A percentile compares a stretch with the other conserved stretches of the same genome.
phyloP scores from a whole-genome alignment of 2,113 vertebrate species.

The Vulpes lagopus region DNA sequence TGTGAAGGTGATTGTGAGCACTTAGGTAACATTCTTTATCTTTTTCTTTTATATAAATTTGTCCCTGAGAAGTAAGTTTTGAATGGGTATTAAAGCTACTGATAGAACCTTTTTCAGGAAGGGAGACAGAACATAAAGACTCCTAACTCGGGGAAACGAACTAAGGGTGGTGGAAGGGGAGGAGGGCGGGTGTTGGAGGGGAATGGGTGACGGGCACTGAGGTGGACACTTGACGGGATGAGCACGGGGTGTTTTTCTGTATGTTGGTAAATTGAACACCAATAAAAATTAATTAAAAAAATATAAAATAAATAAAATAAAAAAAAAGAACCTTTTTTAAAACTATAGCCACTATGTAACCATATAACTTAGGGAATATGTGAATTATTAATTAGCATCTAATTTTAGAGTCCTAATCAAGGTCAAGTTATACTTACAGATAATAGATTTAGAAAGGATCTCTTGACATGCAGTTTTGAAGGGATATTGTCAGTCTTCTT shows the following conservation, averaged over 20 bases:
- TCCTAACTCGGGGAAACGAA: too few relatives aligned
- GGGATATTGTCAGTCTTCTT: not conserved
- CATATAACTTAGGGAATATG: not conserved
- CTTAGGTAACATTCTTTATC: not conserved
- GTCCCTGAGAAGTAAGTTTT: conserved; percentile 46
- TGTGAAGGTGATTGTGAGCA: conserved; percentile 1
- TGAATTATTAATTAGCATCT: not conserved
- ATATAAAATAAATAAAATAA: too few relatives aligned
- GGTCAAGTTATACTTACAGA: not conserved
- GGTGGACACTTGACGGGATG: too few relatives aligned
- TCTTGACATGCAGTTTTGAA: not conserved
- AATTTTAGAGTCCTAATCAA: not conserved
- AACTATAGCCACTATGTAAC: not conserved
- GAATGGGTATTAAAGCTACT: conserved; percentile 28
- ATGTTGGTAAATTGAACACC: too few relatives aligned
- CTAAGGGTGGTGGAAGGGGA: too few relatives aligned
- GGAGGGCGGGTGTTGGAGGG: too few relatives aligned
- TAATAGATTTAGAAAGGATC: not conserved
- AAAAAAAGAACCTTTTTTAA: too few relatives aligned
- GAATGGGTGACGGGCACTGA: too few relatives aligned
- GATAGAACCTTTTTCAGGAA: too few relatives aligned
- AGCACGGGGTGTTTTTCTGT: too few relatives aligned
- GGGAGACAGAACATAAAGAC: too few relatives aligned
- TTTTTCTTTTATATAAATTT: conserved; percentile 33
- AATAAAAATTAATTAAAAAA: too few relatives aligned